Percentiles rank a stretch among this genome's conserved stretches.
Conservation (phyloP, 2,797 vertebrate genomes). For the Melanotaenia maccullochi region DNA sequence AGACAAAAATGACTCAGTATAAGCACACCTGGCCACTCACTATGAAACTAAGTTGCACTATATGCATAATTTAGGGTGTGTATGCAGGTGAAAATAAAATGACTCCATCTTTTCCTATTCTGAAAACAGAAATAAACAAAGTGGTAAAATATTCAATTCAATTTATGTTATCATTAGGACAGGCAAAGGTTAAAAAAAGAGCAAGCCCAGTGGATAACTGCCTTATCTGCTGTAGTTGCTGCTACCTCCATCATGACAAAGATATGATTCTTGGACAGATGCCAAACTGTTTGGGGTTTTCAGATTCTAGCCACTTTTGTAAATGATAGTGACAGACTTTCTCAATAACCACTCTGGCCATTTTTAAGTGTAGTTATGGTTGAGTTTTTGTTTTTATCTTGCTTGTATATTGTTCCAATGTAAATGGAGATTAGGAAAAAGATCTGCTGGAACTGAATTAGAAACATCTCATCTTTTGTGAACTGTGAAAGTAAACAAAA, state of each 20-base stretch:
- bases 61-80: background rate
- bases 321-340: constrained; percentile 8
- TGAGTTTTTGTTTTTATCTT: constrained; percentile 3
- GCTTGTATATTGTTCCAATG: background rate
- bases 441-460: background rate
- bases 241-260: constrained; percentile 17
- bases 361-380: background rate
- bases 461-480: background rate
- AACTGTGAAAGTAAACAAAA: background rate
- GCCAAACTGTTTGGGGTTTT: constrained; percentile 16
- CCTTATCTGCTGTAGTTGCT: constrained; percentile 16
- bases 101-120: too few relatives aligned
- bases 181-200: background rate
- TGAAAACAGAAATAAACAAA: too few relatives aligned
- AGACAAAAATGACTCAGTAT: background rate
- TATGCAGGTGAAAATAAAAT: background rate
- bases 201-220: background rate
- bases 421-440: background rate
- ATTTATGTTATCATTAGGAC: constrained; percentile 45
- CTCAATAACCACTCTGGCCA: background rate
- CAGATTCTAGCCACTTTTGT: constrained; percentile 11
- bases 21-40: too few relatives aligned
- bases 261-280: constrained; percentile 28
- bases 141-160: constrained; percentile 6
- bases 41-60: background rate